These are phyloP conservation scores for Spatulosminthurus flaviceps DNA, from an alignment of 2,888 invertebrate species.

Conservation along the genomic window DNA sequence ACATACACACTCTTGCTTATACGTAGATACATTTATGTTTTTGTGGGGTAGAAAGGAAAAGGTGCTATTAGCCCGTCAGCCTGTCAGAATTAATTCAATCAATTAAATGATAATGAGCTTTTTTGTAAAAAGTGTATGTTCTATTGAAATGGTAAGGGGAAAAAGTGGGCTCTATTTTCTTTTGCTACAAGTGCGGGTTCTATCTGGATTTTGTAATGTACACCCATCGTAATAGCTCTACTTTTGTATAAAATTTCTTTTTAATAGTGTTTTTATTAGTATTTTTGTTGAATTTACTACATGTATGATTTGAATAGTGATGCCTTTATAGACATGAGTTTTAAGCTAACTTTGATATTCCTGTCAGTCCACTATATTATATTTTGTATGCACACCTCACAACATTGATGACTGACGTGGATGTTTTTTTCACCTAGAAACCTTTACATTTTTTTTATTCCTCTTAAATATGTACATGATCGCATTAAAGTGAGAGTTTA, in stretches of 20 bases:
- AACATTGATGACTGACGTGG: slow-evolving; percentile 21
- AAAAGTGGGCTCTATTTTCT: background rate
- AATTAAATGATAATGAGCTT: slow-evolving; percentile 34
- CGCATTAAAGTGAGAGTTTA: no score
- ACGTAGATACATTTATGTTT: no score
- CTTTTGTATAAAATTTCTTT: no score
- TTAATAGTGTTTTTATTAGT: no score
- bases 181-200: background rate
- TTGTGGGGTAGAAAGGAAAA: background rate
- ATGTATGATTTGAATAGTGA: no score
- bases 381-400: background rate
- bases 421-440: background rate
- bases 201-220: background rate
- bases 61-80: slow-evolving; percentile 30
- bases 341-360: slow-evolving; percentile 24
- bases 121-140: background rate
- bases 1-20: no score
- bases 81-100: slow-evolving; percentile 32
- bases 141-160: background rate
- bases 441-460: no score
- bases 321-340: background rate
- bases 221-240: no score
- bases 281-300: no score
- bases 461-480: no score
- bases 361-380: background rate